Evolutionary conservation across 2,888 invertebrate species (phyloP).

Genomic region (Myopa testacea): DNA sequence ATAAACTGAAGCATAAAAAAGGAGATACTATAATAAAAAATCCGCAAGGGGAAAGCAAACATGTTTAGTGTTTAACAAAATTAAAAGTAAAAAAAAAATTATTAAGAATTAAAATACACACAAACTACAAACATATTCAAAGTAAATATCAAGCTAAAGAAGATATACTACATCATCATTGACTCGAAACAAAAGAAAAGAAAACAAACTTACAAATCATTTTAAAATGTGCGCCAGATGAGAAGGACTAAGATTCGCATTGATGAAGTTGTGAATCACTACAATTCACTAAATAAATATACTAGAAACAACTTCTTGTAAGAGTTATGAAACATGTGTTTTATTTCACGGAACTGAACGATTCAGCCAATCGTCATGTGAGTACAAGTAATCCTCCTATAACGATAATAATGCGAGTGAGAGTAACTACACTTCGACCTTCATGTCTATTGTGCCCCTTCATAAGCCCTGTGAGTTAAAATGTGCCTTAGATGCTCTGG

Average conservation of each 20-base stretch:
- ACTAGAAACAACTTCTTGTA: conserved; percentile 3
- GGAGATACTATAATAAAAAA: no score
- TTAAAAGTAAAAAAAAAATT: conserved; percentile 44
- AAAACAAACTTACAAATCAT: neutral
- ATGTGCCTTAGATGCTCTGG: no score
- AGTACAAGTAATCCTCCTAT: no score
- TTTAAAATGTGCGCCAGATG: neutral
- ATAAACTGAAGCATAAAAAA: no score
- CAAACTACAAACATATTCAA: conserved; percentile 13
- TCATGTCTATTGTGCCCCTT: no score
- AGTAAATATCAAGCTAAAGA: neutral
- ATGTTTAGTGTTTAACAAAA: conserved; percentile 47
- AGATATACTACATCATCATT: no score
- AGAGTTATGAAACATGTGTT: neutral
- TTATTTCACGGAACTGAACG: neutral
- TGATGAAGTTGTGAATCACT: conserved; percentile 23
- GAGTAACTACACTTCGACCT: no score
- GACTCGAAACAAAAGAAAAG: neutral
- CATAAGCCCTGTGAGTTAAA: no score
- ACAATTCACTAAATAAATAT: conserved; percentile 20
- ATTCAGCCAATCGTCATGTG: neutral
- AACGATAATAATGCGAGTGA: no score
- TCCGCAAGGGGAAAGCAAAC: neutral
- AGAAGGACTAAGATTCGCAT: neutral
- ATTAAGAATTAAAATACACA: conserved; percentile 20